These are phyloP conservation scores for Drosophila monieri DNA, from an alignment of 2,888 invertebrate species.

Conservation along the genomic window DNA sequence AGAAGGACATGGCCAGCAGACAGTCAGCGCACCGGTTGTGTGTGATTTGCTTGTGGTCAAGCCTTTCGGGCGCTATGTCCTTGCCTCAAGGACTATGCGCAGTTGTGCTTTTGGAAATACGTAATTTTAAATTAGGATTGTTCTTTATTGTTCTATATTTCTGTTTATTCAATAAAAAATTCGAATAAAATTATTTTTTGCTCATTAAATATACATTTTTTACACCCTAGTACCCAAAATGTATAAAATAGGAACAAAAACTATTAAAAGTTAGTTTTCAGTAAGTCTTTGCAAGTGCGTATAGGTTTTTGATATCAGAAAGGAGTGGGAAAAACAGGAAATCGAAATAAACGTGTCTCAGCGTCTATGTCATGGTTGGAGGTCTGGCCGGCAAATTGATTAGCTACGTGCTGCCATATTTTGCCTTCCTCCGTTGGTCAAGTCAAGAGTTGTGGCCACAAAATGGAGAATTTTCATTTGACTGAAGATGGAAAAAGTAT, in stretches of 20 bases:
- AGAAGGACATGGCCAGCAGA: conserved; percentile 48
- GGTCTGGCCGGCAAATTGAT: conserved; percentile 62
- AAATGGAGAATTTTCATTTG: conserved; percentile 13
- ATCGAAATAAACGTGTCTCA: background rate
- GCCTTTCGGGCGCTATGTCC: conserved; percentile 36
- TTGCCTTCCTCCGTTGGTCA: background rate
- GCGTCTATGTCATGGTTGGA: conserved; percentile 4
- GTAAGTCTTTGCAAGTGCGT: background rate
- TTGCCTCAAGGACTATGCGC: conserved; percentile 17
- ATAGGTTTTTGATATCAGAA: background rate
- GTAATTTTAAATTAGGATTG: background rate
- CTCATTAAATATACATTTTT: too few species aligned
- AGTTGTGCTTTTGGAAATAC: background rate
- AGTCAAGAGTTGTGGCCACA: conserved; percentile 25
- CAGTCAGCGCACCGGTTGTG: conserved; percentile 7
- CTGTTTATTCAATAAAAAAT: too few species aligned
- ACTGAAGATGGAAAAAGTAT: background rate
- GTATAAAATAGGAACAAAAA: too few species aligned
- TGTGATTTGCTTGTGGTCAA: conserved; percentile 52
- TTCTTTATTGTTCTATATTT: background rate
- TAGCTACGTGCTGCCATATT: conserved; percentile 59
- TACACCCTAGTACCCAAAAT: too few species aligned
- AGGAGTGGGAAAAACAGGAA: background rate
- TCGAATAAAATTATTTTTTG: too few species aligned
- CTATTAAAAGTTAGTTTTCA: background rate